These are phyloP conservation scores for Myotis lucifugus DNA, from an alignment of 2,113 vertebrate species.

Conservation along the genomic window DNA sequence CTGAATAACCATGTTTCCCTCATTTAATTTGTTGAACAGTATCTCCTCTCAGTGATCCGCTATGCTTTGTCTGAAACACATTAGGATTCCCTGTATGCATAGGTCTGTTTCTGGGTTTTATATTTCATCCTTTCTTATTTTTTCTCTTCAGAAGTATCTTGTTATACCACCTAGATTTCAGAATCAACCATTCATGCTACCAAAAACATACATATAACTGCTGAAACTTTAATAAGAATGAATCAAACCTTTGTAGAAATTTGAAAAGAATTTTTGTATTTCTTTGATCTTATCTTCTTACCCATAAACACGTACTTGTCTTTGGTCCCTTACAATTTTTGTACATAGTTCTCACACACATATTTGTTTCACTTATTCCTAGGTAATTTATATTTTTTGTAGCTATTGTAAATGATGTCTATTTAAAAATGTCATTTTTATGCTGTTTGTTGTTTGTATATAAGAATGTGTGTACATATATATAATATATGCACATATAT, in stretches of 20 bases:
- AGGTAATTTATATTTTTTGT: background rate
- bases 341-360: background rate
- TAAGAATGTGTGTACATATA: background rate
- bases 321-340: background rate
- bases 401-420: background rate
- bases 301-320: background rate
- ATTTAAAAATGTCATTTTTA: background rate
- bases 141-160: background rate
- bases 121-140: background rate
- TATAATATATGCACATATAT: background rate
- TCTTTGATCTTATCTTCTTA: background rate
- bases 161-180: background rate
- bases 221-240: background rate
- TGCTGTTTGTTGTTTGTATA: background rate
- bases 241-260: background rate
- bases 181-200: background rate
- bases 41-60: background rate
- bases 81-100: background rate
- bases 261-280: slow-evolving; percentile 17
- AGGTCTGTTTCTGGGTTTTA: background rate
- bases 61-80: background rate
- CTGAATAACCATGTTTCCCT: background rate
- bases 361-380: background rate
- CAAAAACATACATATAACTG: background rate
- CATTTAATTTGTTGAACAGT: background rate